Base-by-base conservation (phyloP, 2,888 invertebrate genomes). In the Onthophagus sagittarius region DNA sequence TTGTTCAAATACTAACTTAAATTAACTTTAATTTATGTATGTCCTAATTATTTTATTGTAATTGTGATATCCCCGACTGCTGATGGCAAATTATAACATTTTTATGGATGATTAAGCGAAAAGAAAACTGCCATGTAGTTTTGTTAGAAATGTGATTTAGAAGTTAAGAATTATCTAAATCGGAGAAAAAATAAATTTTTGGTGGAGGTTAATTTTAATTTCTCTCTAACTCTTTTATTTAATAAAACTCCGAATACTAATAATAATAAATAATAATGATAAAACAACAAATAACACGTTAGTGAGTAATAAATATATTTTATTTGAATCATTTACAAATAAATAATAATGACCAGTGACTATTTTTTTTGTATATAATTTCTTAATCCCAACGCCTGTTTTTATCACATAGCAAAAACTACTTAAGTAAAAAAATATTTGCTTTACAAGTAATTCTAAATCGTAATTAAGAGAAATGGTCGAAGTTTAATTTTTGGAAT, bases 241-340 rank as follows among this genome's bases (percentile, higher is more conserved):
- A 53, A 53, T 53, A 53, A 53, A 53, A 53, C 39, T 53, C 39
- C 11, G 39, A 53, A 62, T 15, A 13, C n/a, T 71, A 33, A 71
- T 64, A 71, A 32, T n/a, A n/a, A n/a, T n/a, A n/a, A 63, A 73
- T 70, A 33, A 39, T n/a, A 69, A 62, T 32, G 9, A 62, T 15
- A n/a, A n/a, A n/a, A n/a, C n/a, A n/a, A n/a, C n/a, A 71, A 23
- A 67, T 62, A 62, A 62, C 15, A 62, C 71, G 53, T 73, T 71
- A 71, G 72, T 72, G 71, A 71, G 64, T 74, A 76, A 77, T 77
- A 77, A 76, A 77, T 77, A 77, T 77, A 77, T 77, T 77, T 76
- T 71, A 74, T 76, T 73, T 75, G 73, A 76, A 75, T 72, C 72
- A 71, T 74, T 74, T 72, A 77, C 77, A 77, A 53, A 77, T 77